These are phyloP conservation scores for Sepiola atlantica DNA, from an alignment of 2,888 invertebrate species.

Conservation along the genomic window DNA sequence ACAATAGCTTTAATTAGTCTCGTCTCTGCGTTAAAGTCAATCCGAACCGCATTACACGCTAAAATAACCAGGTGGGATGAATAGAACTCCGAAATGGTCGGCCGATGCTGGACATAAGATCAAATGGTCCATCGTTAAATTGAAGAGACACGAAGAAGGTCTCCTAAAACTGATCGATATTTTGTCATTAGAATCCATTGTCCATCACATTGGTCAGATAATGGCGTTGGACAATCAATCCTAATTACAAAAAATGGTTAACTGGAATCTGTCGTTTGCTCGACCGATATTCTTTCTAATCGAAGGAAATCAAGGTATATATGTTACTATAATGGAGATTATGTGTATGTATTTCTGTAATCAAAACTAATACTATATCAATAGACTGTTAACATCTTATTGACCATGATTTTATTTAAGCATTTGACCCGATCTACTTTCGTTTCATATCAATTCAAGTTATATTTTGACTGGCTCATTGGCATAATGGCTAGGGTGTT, in stretches of 20 bases:
- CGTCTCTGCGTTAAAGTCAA: neutral
- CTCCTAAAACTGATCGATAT: neutral
- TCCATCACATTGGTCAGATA: neutral
- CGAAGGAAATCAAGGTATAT: neutral
- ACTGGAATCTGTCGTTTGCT: neutral
- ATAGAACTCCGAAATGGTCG: neutral
- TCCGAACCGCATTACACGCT: neutral
- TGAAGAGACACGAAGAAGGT: neutral
- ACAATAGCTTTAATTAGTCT: constrained; percentile 32
- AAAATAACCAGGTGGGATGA: neutral
- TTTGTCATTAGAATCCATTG: constrained; percentile 1
- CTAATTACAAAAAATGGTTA: constrained; percentile 2
- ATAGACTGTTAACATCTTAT: no score
- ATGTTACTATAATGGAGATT: neutral
- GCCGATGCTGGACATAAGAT: neutral
- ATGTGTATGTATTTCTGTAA: no score
- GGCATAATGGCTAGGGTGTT: no score
- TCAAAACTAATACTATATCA: no score
- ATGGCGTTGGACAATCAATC: neutral
- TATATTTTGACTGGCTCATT: no score
- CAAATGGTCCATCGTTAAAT: constrained; percentile 19
- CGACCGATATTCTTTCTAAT: neutral
- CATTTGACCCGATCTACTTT: no score
- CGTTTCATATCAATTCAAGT: no score
- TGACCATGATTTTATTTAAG: no score